A percentile compares a stretch with the other conserved stretches of the same genome.
Conservation (phyloP, 2,113 vertebrate species). For the Ictidomys tridecemlineatus region DNA sequence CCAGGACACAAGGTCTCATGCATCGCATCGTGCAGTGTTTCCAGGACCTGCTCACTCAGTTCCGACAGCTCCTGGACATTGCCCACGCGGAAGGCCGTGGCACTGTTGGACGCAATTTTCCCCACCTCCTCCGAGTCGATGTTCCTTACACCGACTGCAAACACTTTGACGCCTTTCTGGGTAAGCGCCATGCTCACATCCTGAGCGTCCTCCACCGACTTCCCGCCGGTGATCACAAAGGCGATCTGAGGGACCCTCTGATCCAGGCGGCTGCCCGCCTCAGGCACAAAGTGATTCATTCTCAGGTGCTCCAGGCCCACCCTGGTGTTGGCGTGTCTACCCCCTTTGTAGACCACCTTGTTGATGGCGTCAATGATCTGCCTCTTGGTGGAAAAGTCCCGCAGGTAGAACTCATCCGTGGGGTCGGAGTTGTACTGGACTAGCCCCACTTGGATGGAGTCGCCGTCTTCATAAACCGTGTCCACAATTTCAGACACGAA, state of each 20-base stretch:
- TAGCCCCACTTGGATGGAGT: slow-evolving; percentile 93
- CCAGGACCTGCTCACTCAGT: slow-evolving; percentile 94
- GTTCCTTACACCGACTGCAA: slow-evolving; percentile 92
- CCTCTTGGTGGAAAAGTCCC: slow-evolving; percentile 90
- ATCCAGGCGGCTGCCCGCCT: slow-evolving; percentile 93
- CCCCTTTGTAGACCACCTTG: slow-evolving; percentile 93
- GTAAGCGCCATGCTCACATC: slow-evolving; percentile 90
- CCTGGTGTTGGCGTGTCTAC: slow-evolving; percentile 91
- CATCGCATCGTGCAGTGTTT: slow-evolving; percentile 92
- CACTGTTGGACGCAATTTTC: slow-evolving; percentile 89
- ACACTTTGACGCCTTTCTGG: slow-evolving; percentile 90
- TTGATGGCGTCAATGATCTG: slow-evolving; percentile 91
- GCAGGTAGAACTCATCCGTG: slow-evolving; percentile 94
- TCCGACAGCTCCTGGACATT: slow-evolving; percentile 92
- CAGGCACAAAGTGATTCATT: slow-evolving; percentile 92
- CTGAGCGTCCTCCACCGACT: slow-evolving; percentile 91
- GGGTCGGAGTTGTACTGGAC: slow-evolving; percentile 95
- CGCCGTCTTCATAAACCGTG: slow-evolving; percentile 90
- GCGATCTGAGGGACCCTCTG: slow-evolving; percentile 94
- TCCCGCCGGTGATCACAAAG: slow-evolving; percentile 94
- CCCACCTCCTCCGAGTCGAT: slow-evolving; percentile 90
- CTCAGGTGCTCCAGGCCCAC: slow-evolving; percentile 92
- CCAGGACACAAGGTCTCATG: slow-evolving; percentile 90
- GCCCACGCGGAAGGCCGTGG: slow-evolving; percentile 90
- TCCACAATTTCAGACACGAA: slow-evolving; percentile 94